Percentiles rank a stretch among this genome's conserved stretches.
Evolutionary conservation across 2,888 invertebrate genomes (phyloP).

Genomic region (Aleiodes testaceus): DNA sequence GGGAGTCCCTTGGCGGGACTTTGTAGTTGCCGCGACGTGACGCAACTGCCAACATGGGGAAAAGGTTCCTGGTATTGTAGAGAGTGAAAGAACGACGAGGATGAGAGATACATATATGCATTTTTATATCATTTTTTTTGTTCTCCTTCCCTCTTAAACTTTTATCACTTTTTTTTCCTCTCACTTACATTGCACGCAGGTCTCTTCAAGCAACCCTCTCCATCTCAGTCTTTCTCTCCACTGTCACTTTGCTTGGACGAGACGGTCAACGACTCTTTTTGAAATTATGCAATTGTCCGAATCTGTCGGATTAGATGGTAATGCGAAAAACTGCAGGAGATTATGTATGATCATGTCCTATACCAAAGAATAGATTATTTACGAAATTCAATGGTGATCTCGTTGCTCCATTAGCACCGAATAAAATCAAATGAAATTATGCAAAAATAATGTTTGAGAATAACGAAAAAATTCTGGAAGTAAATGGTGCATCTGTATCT

Average conservation of each 20-base stretch:
- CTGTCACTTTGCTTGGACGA: constrained; percentile 35
- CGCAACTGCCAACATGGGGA: constrained; percentile 69
- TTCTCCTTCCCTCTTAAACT: constrained; percentile 45
- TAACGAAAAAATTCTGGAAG: background rate
- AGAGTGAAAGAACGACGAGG: constrained; percentile 46
- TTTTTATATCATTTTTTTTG: constrained; percentile 45
- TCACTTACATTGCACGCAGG: constrained; percentile 23
- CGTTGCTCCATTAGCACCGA: too few species aligned
- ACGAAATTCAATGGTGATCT: too few species aligned
- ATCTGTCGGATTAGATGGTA: constrained; percentile 69
- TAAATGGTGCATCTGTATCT: constrained; percentile 7
- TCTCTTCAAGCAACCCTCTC: background rate
- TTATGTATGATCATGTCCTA: background rate
- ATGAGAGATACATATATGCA: constrained; percentile 41
- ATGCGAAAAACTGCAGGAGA: background rate
- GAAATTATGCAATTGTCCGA: constrained; percentile 71
- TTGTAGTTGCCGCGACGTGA: constrained; percentile 73
- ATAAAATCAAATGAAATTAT: too few species aligned
- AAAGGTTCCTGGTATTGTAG: constrained; percentile 68
- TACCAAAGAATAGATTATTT: too few species aligned
- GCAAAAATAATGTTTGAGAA: background rate
- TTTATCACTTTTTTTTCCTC: constrained; percentile 45
- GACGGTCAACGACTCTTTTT: constrained; percentile 54
- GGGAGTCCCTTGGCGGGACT: constrained; percentile 58
- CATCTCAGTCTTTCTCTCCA: background rate